Conservation (phyloP, 2,888 invertebrate genomes). For the Nesidiocoris tenuis region DNA sequence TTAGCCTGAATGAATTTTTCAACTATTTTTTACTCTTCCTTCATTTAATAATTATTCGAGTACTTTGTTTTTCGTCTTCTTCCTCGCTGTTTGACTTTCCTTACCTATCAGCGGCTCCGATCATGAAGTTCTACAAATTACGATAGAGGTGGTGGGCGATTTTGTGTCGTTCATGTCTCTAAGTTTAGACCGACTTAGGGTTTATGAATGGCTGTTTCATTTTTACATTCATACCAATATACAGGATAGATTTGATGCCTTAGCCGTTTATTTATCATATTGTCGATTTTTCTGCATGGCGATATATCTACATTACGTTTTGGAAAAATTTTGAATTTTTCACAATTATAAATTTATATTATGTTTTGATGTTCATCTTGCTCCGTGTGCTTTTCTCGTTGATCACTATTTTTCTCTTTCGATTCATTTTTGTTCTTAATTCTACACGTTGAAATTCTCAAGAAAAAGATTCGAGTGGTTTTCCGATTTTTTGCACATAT, state of each 20-base stretch:
- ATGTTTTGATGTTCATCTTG: neutral
- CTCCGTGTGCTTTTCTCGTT: neutral
- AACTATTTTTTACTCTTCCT: neutral
- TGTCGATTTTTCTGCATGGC: neutral
- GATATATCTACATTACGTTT: neutral
- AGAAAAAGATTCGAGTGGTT: neutral
- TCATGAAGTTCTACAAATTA: neutral
- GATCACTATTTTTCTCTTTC: neutral
- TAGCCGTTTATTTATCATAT: too few species aligned
- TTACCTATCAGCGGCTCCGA: neutral
- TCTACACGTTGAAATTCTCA: neutral
- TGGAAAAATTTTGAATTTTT: neutral
- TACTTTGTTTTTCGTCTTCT: neutral
- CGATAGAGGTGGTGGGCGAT: neutral
- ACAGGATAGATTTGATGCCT: too few species aligned
- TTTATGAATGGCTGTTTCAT: too few species aligned
- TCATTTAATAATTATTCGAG: slow-evolving; percentile 1
- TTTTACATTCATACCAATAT: too few species aligned
- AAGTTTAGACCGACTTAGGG: too few species aligned
- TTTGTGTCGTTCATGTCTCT: too few species aligned
- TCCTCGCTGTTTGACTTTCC: slow-evolving; percentile 9
- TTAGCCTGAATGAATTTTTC: slow-evolving; percentile 33
- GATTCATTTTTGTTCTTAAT: neutral
- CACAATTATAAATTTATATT: neutral
- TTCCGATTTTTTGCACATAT: neutral